Evolutionary conservation across 2,888 invertebrate genomes (phyloP).

Genomic region (Polydrusus tereticollis): DNA sequence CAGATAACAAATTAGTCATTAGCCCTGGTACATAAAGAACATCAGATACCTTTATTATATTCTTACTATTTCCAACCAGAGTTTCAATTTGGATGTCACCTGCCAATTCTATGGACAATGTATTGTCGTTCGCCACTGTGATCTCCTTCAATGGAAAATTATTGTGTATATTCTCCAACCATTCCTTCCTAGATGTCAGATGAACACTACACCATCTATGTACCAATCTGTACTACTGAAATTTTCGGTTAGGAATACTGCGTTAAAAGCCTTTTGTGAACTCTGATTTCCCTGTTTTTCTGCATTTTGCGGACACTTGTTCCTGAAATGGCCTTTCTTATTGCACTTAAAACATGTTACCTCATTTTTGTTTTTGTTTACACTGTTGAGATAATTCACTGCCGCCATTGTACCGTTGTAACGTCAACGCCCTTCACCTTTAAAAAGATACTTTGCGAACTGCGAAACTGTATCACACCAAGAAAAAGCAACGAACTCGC

Average conservation of each 20-base stretch:
- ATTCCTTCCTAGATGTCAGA: constrained; percentile 47
- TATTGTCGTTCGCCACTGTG: constrained; percentile 47
- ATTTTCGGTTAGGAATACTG: constrained; percentile 51
- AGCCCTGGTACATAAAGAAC: too few relatives aligned
- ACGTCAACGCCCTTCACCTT: too few relatives aligned
- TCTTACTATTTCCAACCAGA: too few relatives aligned
- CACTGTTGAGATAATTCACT: neutral
- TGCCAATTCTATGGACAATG: constrained; percentile 46
- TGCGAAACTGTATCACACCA: too few relatives aligned
- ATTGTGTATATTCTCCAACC: constrained; percentile 37
- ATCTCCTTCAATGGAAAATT: constrained; percentile 43
- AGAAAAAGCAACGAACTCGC: too few relatives aligned
- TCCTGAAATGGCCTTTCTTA: constrained; percentile 51
- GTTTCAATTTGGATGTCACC: constrained; percentile 51
- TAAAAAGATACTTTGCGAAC: too few relatives aligned
- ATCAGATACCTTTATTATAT: too few relatives aligned
- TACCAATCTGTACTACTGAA: constrained; percentile 56
- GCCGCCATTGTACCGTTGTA: too few relatives aligned
- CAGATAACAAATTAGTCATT: too few relatives aligned
- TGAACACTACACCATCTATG: constrained; percentile 55
- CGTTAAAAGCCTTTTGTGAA: constrained; percentile 46
- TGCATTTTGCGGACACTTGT: constrained; percentile 45
- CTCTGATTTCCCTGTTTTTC: neutral
- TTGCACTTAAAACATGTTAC: constrained; percentile 51
- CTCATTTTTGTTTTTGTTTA: constrained; percentile 23